Evolutionary conservation across 2,888 invertebrate genomes (phyloP).

Genomic region (Andrena marginata): DNA sequence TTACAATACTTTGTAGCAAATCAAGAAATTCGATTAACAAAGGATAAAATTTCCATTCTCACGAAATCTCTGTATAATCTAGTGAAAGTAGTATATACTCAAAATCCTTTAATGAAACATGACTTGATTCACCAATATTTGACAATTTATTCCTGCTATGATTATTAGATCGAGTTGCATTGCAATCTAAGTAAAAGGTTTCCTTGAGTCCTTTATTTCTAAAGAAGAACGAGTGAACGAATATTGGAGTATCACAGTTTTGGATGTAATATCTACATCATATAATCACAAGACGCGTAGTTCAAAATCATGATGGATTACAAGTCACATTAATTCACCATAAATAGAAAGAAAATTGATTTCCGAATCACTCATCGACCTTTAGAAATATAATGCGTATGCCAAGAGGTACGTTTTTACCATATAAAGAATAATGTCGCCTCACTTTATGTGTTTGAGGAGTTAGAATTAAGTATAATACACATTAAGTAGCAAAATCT

Average conservation of each 20-base stretch:
- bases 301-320: background rate
- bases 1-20: background rate
- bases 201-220: slow-evolving; percentile 11
- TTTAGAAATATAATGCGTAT: background rate
- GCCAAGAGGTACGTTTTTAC: no score
- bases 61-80: slow-evolving; percentile 1
- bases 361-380: background rate
- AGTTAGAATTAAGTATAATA: slow-evolving; percentile 7
- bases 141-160: background rate
- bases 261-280: background rate
- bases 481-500: background rate
- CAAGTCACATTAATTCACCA: background rate
- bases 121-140: background rate
- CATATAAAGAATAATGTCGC: no score
- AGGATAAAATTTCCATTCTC: background rate
- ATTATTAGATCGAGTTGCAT: background rate
- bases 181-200: background rate
- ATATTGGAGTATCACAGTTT: background rate
- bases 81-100: background rate
- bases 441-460: background rate
- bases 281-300: background rate
- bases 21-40: background rate
- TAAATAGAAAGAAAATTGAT: background rate
- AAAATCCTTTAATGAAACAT: background rate
- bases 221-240: slow-evolving; percentile 9